These are phyloP conservation scores for Megaceryle alcyon DNA, from an alignment of 2,797 vertebrate genomes.

Conservation along the genomic window DNA sequence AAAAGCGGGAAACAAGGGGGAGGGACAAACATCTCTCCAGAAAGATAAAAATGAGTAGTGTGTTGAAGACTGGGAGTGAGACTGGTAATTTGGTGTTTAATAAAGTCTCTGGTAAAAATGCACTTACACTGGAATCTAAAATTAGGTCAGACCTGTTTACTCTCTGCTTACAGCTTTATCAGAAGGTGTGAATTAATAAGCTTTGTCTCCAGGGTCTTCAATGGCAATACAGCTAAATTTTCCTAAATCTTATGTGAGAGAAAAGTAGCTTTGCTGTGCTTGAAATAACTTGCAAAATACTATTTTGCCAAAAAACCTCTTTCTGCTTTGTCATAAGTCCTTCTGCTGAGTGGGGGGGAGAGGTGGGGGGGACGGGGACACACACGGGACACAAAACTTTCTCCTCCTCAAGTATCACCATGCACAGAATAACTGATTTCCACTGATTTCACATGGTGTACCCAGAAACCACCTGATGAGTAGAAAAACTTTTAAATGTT, in stretches of 20 bases:
- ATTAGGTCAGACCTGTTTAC: background rate
- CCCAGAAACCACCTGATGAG: background rate
- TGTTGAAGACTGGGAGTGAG: background rate
- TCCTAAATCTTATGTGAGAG: background rate
- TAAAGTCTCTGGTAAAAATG: background rate
- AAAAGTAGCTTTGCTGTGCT: background rate
- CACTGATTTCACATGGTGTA: background rate
- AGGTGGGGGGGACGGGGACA: too few relatives aligned
- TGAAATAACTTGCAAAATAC: background rate
- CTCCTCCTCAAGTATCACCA: background rate
- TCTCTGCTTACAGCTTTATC: background rate
- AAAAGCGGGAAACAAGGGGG: too few relatives aligned
- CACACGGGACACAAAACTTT: background rate
- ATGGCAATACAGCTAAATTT: background rate
- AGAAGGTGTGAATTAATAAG: background rate
- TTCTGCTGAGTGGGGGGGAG: background rate
- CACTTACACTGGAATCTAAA: background rate
- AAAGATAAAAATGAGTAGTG: background rate
- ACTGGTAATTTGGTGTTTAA: background rate
- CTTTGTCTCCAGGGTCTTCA: background rate
- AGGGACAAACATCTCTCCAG: background rate
- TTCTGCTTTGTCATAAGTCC: background rate
- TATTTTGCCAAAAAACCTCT: background rate
- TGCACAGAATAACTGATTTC: background rate
- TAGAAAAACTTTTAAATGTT: background rate